These are phyloP conservation scores for Sarcophaga rosellei DNA, from an alignment of 2,888 invertebrate genomes.

Conservation along the genomic window DNA sequence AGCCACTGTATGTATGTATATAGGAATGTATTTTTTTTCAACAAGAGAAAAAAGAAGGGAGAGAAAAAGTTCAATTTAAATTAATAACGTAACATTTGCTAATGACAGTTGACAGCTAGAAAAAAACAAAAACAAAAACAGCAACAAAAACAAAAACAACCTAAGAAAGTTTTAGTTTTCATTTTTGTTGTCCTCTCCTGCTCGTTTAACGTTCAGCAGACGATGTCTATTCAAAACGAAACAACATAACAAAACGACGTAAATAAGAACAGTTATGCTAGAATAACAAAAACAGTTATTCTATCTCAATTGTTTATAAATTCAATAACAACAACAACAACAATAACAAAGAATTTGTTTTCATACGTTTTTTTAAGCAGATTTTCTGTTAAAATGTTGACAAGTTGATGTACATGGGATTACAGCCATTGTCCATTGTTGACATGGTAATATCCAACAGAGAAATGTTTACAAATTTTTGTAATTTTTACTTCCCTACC, in stretches of 20 bases:
- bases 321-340: too few relatives aligned
- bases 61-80: constrained; percentile 41
- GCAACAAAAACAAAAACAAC: too few relatives aligned
- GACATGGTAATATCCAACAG: too few relatives aligned
- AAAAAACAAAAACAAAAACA: neutral
- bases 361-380: too few relatives aligned
- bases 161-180: neutral
- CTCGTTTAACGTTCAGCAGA: neutral
- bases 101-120: constrained; percentile 67
- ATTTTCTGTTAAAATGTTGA: too few relatives aligned
- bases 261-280: neutral
- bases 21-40: neutral
- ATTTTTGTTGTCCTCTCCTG: neutral
- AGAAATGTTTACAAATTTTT: too few relatives aligned
- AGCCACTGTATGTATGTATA: neutral
- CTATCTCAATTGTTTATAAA: too few relatives aligned
- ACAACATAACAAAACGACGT: neutral
- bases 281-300: too few relatives aligned
- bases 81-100: constrained; percentile 67
- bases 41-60: neutral
- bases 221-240: neutral
- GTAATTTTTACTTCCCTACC: too few relatives aligned
- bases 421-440: too few relatives aligned
- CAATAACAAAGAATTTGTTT: too few relatives aligned
- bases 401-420: too few relatives aligned